Conservation (phyloP, 2,797 vertebrate genomes). For the Anguilla megastoma region DNA sequence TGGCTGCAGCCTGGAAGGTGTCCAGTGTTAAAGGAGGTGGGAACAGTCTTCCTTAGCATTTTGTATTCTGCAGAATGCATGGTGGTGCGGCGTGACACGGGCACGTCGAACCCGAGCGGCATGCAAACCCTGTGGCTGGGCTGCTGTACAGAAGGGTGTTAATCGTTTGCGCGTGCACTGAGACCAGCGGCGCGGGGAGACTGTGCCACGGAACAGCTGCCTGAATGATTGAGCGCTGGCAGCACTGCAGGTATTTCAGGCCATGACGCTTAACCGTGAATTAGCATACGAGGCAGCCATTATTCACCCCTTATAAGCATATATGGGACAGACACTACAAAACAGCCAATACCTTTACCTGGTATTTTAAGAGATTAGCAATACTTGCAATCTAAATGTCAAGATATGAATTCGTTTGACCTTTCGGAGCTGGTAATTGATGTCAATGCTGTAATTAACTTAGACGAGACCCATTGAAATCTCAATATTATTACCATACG, state of each 20-base stretch:
- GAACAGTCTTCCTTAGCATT: conserved; percentile 61
- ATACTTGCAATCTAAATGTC: conserved; percentile 63
- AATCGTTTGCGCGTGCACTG: conserved; percentile 46
- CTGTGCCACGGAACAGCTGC: conserved; percentile 53
- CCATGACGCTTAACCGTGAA: not conserved
- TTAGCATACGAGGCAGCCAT: not conserved
- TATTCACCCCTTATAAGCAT: not conserved
- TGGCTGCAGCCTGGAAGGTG: conserved; percentile 50
- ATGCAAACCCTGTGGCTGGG: conserved; percentile 53
- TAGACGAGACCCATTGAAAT: conserved; percentile 38
- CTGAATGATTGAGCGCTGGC: conserved; percentile 24
- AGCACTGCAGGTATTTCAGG: not conserved
- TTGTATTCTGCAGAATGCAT: conserved; percentile 51
- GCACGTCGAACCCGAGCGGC: conserved; percentile 65
- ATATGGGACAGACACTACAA: not conserved
- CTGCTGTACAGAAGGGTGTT: conserved; percentile 54
- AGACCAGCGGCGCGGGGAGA: conserved; percentile 50
- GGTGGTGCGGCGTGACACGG: conserved; percentile 66
- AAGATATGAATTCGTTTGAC: conserved; percentile 64
- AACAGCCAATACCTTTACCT: not conserved
- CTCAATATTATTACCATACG: conserved; percentile 45
- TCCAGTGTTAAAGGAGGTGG: conserved; percentile 46
- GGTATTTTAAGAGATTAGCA: not conserved
- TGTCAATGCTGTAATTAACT: conserved; percentile 57
- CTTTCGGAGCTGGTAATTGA: conserved; percentile 62